These are phyloP conservation scores for Albula glossodonta DNA, from an alignment of 2,113 vertebrate genomes.

Conservation along the genomic window DNA sequence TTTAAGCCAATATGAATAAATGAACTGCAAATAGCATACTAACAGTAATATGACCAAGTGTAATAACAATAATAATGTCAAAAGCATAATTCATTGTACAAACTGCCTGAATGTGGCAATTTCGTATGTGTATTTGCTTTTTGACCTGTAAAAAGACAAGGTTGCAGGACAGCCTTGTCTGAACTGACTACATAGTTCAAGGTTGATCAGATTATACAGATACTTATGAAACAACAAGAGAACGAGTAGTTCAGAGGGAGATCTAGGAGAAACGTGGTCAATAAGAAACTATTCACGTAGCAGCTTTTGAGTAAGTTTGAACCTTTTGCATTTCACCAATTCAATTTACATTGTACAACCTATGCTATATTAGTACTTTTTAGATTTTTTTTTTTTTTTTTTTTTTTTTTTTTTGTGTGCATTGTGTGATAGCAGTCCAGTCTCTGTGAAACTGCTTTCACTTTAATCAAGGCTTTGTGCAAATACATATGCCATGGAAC, in stretches of 20 bases:
- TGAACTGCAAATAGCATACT: neutral
- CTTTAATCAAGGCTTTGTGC: no score
- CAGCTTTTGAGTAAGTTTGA: neutral
- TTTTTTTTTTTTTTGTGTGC: neutral
- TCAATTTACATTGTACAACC: neutral
- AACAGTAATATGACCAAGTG: neutral
- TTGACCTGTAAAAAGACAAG: neutral
- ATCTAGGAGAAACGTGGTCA: constrained; percentile 17
- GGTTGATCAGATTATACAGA: constrained; percentile 56
- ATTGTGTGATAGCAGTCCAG: no score
- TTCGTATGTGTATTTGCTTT: neutral
- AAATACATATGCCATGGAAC: neutral
- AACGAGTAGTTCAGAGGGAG: constrained; percentile 4
- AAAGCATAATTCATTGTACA: neutral
- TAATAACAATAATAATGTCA: neutral
- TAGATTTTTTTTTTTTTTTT: neutral
- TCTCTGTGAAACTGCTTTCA: neutral
- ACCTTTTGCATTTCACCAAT: neutral
- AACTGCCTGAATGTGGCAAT: neutral
- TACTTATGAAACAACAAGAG: constrained; percentile 36
- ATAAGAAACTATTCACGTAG: constrained; percentile 16
- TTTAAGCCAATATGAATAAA: neutral
- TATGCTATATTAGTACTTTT: neutral
- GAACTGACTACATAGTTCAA: constrained; percentile 51
- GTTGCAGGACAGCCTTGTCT: constrained; percentile 27